Evolutionary conservation across 2,888 invertebrate species (phyloP), one percentile per base, ranked within the genome.

Genomic region (Neoaliturus tenellus): DNA sequence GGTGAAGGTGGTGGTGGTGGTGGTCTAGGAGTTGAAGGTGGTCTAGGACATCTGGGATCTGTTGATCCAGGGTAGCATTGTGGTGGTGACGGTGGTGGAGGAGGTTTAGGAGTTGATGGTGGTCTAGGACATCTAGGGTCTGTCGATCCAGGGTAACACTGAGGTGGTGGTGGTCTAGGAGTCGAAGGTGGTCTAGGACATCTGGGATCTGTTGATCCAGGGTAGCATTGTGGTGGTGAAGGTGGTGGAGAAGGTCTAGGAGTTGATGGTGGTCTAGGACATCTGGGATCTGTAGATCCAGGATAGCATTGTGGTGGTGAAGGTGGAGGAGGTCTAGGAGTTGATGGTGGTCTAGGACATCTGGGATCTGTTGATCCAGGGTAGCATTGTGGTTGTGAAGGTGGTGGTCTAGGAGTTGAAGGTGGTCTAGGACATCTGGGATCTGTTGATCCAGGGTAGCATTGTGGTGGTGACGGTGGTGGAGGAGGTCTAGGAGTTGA

Each of bases 201-300:
- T 12, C 89, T 86, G 0, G 91, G 90, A 85, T 92, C 91, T 89
- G 86, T 88, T 0, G 51, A 90, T 85, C 67, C 90, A 90, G 82
- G 91, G 80, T 87, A 91, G 44, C 91, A 89, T 33, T 85, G 86
- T 25, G 89, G 88, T 67, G 87, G 87, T n/a, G 87, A 85, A 20
- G 87, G 48, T 62, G 87, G 87, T 17, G 87, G 86, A n/a, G 87
- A 41, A 48, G 87, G 84, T 33, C 86, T 44, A n/a, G 85, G 84
- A 28, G 85, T 81, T 14, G 87, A 83, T 28, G 87, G 83, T 3
- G 90, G 88, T 81, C 85, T 86, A 39, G 88, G 86, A 14, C 89
- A 91, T 87, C 85, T 58, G 85, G 90, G 90, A 88, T 89, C 90
- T 80, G 5, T 89, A 86, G 88, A 89, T 20, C 89, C 89, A 0